A percentile compares a stretch with the other conserved stretches of the same genome.
Evolutionary conservation across 1,140 invertebrate genomes (phyloP).

Genomic region (Magallana angulata): DNA sequence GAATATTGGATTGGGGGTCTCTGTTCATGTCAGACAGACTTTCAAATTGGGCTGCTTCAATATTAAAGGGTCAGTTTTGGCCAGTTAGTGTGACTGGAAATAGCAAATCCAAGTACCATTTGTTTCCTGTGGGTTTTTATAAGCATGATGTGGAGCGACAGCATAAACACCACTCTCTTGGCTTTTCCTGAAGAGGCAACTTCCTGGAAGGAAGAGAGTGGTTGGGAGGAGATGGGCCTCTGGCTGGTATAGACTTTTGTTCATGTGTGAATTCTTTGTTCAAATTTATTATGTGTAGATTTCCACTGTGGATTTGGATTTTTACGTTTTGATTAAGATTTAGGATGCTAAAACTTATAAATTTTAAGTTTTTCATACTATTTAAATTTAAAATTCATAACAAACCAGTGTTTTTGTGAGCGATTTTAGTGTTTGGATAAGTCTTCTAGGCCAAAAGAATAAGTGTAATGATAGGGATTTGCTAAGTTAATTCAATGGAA

Average conservation of each 20-base stretch:
- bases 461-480: constrained; percentile 7
- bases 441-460: constrained; percentile 2
- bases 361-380: background rate
- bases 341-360: no score
- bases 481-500: background rate
- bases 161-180: background rate
- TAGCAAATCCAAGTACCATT: background rate
- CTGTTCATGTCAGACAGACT: background rate
- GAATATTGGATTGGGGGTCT: background rate
- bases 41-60: background rate
- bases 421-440: constrained; percentile 12
- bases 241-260: background rate
- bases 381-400: background rate
- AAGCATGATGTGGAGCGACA: background rate
- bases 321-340: no score
- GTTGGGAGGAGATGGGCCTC: background rate
- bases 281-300: no score
- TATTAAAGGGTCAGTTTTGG: constrained; percentile 4
- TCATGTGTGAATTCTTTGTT: no score
- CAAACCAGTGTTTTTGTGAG: background rate
- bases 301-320: no score
- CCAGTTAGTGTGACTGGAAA: background rate
- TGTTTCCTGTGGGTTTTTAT: constrained; percentile 20
- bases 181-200: background rate
- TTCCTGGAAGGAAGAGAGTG: background rate